Evolutionary conservation across 2,888 invertebrate genomes (phyloP).

Genomic region (Ichneumoninae sp.): DNA sequence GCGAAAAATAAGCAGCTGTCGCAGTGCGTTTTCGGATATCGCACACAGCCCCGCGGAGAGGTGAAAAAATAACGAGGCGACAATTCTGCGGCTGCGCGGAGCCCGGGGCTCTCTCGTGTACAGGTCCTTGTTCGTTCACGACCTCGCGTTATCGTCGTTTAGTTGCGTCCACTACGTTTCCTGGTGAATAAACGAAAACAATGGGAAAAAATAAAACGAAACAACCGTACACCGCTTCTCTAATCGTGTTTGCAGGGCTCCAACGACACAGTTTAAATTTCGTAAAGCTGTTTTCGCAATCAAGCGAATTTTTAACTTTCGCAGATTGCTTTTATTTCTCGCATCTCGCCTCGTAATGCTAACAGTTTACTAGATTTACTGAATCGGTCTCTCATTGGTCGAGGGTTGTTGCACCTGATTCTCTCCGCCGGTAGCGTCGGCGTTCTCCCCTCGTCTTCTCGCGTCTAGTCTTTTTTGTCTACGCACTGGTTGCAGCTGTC

Average conservation of each 20-base stretch:
- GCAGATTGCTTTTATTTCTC: neutral
- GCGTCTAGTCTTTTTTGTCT: constrained; percentile 23
- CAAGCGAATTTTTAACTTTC: neutral
- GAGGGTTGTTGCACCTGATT: neutral
- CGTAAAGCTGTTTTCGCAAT: neutral
- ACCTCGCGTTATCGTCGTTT: constrained; percentile 56
- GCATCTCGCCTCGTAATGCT: neutral
- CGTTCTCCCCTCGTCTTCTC: neutral
- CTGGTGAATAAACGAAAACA: constrained; percentile 5
- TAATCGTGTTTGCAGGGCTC: neutral
- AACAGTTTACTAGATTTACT: neutral
- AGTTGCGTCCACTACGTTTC: constrained; percentile 31
- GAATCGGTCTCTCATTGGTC: neutral
- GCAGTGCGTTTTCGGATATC: constrained; percentile 40
- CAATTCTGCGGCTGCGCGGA: constrained; percentile 56
- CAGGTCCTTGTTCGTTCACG: constrained; percentile 60
- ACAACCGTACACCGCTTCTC: neutral
- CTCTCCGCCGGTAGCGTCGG: neutral
- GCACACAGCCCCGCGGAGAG: constrained; percentile 1
- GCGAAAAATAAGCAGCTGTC: constrained; percentile 6
- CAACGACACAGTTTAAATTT: neutral
- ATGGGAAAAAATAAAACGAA: neutral
- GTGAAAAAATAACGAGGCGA: constrained; percentile 53
- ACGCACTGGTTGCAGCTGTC: constrained; percentile 66
- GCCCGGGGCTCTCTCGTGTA: constrained; percentile 24